phyloP scores from a whole-genome alignment of 2,113 vertebrate genomes.

The Numenius arquata region DNA sequence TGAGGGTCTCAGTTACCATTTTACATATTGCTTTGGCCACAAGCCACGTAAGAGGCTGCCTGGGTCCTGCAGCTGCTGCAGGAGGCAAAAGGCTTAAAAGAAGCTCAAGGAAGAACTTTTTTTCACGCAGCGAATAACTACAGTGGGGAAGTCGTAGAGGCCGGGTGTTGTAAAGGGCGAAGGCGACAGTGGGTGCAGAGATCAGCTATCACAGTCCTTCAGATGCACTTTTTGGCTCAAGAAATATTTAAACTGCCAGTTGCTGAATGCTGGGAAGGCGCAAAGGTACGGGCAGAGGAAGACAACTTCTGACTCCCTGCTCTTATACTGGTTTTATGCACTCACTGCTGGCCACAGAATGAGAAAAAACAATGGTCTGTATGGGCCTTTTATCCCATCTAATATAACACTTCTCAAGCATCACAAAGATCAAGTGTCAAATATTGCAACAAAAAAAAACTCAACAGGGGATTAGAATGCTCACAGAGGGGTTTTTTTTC shows the following conservation, averaged over 20 bases:
- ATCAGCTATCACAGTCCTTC: background rate
- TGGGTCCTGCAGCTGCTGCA: background rate
- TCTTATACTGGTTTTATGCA: background rate
- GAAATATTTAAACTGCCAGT: background rate
- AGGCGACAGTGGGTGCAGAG: background rate
- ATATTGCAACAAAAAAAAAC: background rate
- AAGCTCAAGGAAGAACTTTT: background rate
- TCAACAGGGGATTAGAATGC: background rate
- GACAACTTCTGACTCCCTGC: background rate
- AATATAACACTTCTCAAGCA: background rate
- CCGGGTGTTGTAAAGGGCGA: too few species aligned
- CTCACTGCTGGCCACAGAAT: background rate
- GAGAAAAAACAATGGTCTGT: background rate
- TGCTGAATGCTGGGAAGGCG: background rate
- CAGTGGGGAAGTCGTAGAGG: background rate
- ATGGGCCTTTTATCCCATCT: background rate
- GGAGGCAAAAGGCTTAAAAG: background rate
- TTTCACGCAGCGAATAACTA: background rate
- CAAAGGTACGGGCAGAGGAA: background rate
- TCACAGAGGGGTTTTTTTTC: background rate
- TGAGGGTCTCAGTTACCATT: background rate
- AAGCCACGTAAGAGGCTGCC: background rate
- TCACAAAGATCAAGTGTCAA: background rate
- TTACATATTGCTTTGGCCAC: background rate
- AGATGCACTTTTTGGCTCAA: background rate